phyloP scores from a whole-genome alignment of 1,140 invertebrate genomes.

The Chlorops oryzae region DNA sequence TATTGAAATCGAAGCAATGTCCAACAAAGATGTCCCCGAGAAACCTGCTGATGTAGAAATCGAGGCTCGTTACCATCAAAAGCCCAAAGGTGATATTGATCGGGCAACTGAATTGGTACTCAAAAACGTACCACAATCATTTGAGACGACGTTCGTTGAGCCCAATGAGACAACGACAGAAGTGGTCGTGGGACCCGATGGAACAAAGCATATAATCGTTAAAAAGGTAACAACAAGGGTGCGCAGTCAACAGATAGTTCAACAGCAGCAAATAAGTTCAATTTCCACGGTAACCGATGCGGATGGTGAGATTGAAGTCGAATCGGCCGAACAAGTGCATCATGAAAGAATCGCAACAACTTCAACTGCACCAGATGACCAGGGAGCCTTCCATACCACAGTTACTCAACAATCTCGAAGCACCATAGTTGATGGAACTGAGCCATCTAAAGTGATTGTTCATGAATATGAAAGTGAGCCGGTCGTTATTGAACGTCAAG shows the following conservation, averaged over 20 bases:
- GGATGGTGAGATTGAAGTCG: slow-evolving; percentile 53
- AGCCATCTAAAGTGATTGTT: slow-evolving; percentile 53
- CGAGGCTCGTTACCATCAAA: slow-evolving; percentile 63
- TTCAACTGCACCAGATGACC: slow-evolving; percentile 25
- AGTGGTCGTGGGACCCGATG: slow-evolving; percentile 71
- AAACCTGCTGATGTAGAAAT: slow-evolving; percentile 58
- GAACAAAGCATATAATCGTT: slow-evolving; percentile 73
- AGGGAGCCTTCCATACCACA: slow-evolving; percentile 28
- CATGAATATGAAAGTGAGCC: slow-evolving; percentile 53
- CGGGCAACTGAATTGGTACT: slow-evolving; percentile 45
- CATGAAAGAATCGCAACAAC: slow-evolving; percentile 35
- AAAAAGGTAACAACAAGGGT: slow-evolving; percentile 57
- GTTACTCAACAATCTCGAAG: slow-evolving; percentile 33
- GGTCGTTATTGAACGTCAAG: slow-evolving; percentile 28
- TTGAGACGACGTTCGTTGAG: slow-evolving; percentile 70
- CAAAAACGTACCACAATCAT: slow-evolving; percentile 60
- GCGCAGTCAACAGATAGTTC: slow-evolving; percentile 48
- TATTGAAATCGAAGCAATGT: slow-evolving; percentile 68
- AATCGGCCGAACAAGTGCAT: slow-evolving; percentile 37
- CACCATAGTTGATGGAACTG: slow-evolving; percentile 47
- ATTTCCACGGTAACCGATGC: slow-evolving; percentile 56
- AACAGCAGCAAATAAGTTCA: slow-evolving; percentile 50
- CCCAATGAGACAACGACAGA: slow-evolving; percentile 69
- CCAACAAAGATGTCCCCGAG: slow-evolving; percentile 51
- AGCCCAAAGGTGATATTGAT: slow-evolving; percentile 32